Conservation (phyloP, 2,113 vertebrate species). For the Hoplias malabaricus region DNA sequence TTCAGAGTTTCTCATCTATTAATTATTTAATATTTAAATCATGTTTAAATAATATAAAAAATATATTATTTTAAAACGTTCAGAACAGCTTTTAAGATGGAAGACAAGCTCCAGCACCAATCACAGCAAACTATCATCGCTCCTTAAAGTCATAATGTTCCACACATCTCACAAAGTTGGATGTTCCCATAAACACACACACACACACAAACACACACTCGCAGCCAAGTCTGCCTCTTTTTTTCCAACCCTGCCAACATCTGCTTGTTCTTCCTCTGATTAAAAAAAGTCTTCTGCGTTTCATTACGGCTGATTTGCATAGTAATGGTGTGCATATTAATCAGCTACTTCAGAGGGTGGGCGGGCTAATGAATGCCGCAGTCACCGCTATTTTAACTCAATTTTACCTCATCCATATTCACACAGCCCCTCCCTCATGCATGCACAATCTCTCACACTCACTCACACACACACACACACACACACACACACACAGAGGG, state of each 20-base stretch:
- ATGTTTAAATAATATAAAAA: no score
- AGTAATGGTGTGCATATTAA: conserved; percentile 99
- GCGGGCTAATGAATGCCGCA: conserved; percentile 94
- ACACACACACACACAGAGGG: conserved; percentile 55
- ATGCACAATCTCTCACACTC: no score
- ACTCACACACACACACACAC: background rate
- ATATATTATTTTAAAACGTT: no score
- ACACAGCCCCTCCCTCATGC: conserved; percentile 64
- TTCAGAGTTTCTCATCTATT: background rate
- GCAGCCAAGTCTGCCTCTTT: conserved; percentile 61
- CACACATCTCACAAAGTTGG: background rate
- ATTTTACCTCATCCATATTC: conserved; percentile 97
- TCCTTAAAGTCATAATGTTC: background rate
- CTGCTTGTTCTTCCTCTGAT: conserved; percentile 79
- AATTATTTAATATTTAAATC: background rate
- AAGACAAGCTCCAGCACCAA: background rate
- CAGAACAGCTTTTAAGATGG: background rate
- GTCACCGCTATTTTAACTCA: conserved; percentile 95
- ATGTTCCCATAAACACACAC: no score
- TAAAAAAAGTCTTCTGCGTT: conserved; percentile 79
- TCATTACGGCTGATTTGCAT: conserved; percentile 92
- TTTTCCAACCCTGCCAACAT: conserved; percentile 75
- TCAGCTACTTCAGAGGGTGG: conserved; percentile 93
- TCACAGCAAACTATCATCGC: background rate
- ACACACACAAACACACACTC: conserved; percentile 7